These are phyloP conservation scores for Papio anubis DNA, from an alignment of 2,113 vertebrate genomes.

Conservation along the genomic window DNA sequence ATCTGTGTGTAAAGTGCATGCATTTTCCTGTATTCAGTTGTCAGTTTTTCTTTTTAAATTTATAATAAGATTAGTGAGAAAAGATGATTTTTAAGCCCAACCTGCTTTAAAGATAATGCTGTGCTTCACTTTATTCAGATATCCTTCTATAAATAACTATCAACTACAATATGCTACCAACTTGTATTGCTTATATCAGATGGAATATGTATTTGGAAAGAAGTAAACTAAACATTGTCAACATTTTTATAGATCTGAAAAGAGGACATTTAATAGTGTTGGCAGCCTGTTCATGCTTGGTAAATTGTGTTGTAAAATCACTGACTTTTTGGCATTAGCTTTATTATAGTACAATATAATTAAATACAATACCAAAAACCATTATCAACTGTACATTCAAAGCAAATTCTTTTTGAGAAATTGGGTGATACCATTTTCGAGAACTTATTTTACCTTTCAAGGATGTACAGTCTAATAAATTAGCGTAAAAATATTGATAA, in stretches of 20 bases:
- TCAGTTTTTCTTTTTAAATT: not conserved
- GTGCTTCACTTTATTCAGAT: not conserved
- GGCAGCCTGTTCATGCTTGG: not conserved
- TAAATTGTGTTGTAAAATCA: not conserved
- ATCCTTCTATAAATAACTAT: not conserved
- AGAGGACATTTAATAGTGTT: not conserved
- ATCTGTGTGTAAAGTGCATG: not conserved
- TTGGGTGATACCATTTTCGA: not conserved
- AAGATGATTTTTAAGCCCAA: not conserved
- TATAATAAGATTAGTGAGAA: not conserved
- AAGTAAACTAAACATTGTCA: not conserved
- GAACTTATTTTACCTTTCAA: not conserved
- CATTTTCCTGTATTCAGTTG: not conserved
- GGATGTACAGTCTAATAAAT: not conserved
- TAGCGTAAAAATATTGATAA: not conserved
- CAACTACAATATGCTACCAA: not conserved
- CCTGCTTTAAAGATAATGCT: not conserved
- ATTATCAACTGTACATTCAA: not conserved
- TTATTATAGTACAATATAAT: not conserved
- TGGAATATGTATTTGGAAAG: slow-evolving; percentile 34
- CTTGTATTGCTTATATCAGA: not conserved
- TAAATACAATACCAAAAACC: not conserved
- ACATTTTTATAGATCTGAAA: not conserved
- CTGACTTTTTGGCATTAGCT: not conserved
- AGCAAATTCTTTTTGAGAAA: not conserved